These are phyloP conservation scores for Schizopygopsis pylzovi DNA, from an alignment of 2,797 vertebrate genomes.

Conservation along the genomic window DNA sequence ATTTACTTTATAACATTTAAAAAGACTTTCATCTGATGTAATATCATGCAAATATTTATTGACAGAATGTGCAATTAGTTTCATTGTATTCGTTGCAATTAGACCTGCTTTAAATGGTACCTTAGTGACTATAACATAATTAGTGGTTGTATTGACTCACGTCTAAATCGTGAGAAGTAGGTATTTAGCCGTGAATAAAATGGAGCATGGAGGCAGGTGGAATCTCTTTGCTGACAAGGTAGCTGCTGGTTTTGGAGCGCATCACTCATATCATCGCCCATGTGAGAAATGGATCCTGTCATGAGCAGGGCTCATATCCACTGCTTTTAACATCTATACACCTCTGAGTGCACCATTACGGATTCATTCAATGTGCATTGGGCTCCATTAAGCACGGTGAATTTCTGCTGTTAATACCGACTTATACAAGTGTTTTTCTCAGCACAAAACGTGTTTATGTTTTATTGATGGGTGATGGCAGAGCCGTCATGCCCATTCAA, in stretches of 20 bases:
- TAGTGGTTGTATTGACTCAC: not conserved
- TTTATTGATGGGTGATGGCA: not conserved
- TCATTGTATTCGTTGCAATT: slow-evolving; percentile 10
- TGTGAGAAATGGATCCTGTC: slow-evolving; percentile 68
- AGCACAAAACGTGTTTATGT: slow-evolving; percentile 7
- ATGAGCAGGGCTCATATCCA: slow-evolving; percentile 10
- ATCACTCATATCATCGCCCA: slow-evolving; percentile 66
- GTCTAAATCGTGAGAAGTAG: slow-evolving; percentile 12
- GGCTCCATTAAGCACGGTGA: not conserved
- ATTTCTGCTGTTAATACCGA: slow-evolving; percentile 56
- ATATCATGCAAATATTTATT: slow-evolving; percentile 30
- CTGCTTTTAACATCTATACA: slow-evolving; percentile 18
- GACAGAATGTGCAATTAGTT: slow-evolving; percentile 16
- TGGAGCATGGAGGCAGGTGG: not conserved
- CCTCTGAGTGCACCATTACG: not conserved
- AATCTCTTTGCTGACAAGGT: slow-evolving; percentile 31
- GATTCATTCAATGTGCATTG: slow-evolving; percentile 9
- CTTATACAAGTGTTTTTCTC: not conserved
- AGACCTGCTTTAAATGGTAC: slow-evolving; percentile 25
- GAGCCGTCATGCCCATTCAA: too few relatives aligned
- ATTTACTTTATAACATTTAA: too few relatives aligned
- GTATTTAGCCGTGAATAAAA: slow-evolving; percentile 7
- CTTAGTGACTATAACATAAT: slow-evolving; percentile 26
- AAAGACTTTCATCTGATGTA: slow-evolving; percentile 1
- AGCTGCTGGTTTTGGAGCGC: slow-evolving; percentile 69